These are phyloP conservation scores for Erythrocebus patas DNA, from an alignment of 2,113 vertebrate genomes.

Conservation along the genomic window DNA sequence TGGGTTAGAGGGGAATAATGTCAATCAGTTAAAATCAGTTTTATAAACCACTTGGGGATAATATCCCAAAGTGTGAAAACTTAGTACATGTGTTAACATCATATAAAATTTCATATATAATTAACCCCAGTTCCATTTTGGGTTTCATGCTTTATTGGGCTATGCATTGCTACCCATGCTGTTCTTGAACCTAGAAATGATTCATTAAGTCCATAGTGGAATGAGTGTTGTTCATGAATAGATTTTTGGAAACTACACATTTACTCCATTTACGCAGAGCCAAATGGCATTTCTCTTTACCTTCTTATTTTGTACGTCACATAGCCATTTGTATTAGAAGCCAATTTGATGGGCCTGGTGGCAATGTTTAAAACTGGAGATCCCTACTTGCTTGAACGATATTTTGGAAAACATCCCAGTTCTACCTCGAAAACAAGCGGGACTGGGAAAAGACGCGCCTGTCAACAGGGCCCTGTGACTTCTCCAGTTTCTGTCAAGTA, in stretches of 20 bases:
- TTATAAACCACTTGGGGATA: not conserved
- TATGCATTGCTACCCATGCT: not conserved
- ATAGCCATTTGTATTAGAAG: not conserved
- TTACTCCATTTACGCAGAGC: not conserved
- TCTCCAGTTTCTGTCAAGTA: constrained; percentile 57
- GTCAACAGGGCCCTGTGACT: constrained; percentile 43
- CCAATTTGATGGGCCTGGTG: not conserved
- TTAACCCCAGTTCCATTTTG: not conserved
- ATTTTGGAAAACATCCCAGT: constrained; percentile 53
- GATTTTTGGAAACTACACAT: not conserved
- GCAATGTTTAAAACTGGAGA: not conserved
- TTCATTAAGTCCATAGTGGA: not conserved
- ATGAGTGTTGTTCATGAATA: not conserved
- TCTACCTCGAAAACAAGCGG: constrained; percentile 49
- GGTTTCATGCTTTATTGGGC: not conserved
- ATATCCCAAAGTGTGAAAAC: not conserved
- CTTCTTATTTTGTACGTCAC: not conserved
- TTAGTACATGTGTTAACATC: not conserved
- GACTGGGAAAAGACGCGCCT: not conserved
- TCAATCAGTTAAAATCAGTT: not conserved
- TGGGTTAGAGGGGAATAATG: not conserved
- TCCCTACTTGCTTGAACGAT: constrained; percentile 46
- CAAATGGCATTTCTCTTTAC: not conserved
- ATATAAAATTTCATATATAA: not conserved
- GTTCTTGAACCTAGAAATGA: not conserved